Percentiles rank a stretch among this genome's conserved stretches.
phyloP scores from a whole-genome alignment of 2,113 vertebrate genomes.

The Eulemur macaco region DNA sequence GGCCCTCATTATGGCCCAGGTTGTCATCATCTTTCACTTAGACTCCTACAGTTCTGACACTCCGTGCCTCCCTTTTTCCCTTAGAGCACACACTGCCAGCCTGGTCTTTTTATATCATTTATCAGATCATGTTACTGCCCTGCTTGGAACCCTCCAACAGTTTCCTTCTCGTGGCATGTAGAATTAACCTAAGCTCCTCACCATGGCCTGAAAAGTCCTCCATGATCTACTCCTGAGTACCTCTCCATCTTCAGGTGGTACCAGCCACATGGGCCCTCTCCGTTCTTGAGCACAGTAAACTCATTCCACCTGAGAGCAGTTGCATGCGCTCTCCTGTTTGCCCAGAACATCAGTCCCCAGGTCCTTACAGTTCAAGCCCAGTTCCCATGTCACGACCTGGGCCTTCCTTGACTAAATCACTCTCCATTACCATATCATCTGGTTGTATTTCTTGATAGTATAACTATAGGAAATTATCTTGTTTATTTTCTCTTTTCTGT shows the following conservation, averaged over 20 bases:
- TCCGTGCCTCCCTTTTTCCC: too few species aligned
- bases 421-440: neutral
- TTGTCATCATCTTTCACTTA: neutral
- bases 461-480: too few species aligned
- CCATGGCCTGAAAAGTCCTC: neutral
- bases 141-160: neutral
- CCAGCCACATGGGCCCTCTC: neutral
- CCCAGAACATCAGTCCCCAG: neutral
- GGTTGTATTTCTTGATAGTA: neutral
- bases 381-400: neutral
- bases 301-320: fast-evolving
- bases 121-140: neutral
- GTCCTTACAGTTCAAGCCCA: neutral
- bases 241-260: neutral
- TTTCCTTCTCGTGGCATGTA: neutral
- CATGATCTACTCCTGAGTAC: neutral
- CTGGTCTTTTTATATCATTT: neutral
- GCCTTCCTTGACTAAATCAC: neutral
- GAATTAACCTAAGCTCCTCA: neutral
- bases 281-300: neutral
- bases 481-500: neutral
- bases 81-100: fast-evolving
- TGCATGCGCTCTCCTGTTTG: neutral
- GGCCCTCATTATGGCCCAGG: neutral
- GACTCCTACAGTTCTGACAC: neutral